Evolutionary conservation across 2,888 invertebrate species (phyloP).

Genomic region (Flexamia atlantica): DNA sequence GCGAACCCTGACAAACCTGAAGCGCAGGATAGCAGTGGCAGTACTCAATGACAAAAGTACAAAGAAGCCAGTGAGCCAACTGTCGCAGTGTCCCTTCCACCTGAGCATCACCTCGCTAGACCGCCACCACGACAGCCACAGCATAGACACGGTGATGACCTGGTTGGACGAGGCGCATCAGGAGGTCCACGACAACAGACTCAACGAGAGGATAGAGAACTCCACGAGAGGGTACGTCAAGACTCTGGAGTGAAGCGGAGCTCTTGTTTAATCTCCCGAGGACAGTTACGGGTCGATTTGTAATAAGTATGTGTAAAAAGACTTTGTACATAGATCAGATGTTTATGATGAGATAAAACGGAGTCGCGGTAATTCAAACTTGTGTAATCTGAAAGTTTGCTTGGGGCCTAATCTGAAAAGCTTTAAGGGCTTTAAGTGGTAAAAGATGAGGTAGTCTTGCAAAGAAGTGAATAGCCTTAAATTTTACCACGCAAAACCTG

Average conservation of each 20-base stretch:
- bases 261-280: background rate
- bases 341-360: too few species aligned
- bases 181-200: slow-evolving; percentile 45
- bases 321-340: too few species aligned
- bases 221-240: background rate
- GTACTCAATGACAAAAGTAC: slow-evolving; percentile 30
- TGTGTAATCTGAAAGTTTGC: too few species aligned
- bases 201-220: slow-evolving; percentile 55
- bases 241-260: background rate
- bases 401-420: too few species aligned
- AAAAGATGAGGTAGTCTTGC: too few species aligned
- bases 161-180: slow-evolving; percentile 54
- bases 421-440: too few species aligned
- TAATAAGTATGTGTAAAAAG: too few species aligned
- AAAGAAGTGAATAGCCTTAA: too few species aligned
- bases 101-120: slow-evolving; percentile 64
- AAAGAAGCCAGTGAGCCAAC: slow-evolving; percentile 33
- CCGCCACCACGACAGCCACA: slow-evolving; percentile 53
- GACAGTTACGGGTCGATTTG: background rate
- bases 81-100: slow-evolving; percentile 64
- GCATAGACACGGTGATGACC: slow-evolving; percentile 60
- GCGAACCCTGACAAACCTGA: slow-evolving; percentile 40
- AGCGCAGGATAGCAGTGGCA: slow-evolving; percentile 50
- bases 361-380: too few species aligned
- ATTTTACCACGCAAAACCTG: too few species aligned